Conservation (phyloP, 2,888 invertebrate species). For the Ornithoptera alexandrae region DNA sequence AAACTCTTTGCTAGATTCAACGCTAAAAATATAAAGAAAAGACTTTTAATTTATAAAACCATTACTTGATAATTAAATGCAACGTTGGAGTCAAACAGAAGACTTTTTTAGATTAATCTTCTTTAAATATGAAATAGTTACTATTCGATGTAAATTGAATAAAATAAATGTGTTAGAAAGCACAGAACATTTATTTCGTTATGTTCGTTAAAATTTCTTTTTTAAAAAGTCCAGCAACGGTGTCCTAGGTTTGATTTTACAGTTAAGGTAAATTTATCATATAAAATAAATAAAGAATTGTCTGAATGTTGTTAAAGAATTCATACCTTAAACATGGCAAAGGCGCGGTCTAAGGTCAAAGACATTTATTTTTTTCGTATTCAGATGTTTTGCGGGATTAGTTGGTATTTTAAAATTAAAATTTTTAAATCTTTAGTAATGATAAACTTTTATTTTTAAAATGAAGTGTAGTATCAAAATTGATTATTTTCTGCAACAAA, state of each 20-base stretch:
- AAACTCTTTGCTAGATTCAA: not conserved
- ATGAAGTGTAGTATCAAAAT: not conserved
- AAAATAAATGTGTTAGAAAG: conserved; percentile 66
- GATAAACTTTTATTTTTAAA: not conserved
- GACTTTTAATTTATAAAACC: not conserved
- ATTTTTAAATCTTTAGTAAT: not conserved
- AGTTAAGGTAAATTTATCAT: too few species aligned
- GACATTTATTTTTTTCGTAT: too few species aligned
- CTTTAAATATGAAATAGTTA: conserved; percentile 61
- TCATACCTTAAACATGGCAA: too few species aligned
- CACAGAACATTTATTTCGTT: not conserved
- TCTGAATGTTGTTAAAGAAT: too few species aligned
- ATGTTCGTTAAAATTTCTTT: not conserved
- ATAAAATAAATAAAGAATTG: too few species aligned
- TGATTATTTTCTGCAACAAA: not conserved
- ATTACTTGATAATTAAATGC: conserved; percentile 22
- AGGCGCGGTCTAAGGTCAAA: too few species aligned
- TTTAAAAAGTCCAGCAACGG: not conserved
- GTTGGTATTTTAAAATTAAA: not conserved
- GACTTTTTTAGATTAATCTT: conserved; percentile 52
- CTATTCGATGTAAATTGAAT: conserved; percentile 68
- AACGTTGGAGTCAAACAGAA: conserved; percentile 40
- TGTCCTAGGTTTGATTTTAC: not conserved
- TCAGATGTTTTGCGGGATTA: not conserved
- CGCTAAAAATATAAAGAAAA: not conserved